Conservation (phyloP, 2,888 invertebrate genomes). For the Brachylomia viminalis region DNA sequence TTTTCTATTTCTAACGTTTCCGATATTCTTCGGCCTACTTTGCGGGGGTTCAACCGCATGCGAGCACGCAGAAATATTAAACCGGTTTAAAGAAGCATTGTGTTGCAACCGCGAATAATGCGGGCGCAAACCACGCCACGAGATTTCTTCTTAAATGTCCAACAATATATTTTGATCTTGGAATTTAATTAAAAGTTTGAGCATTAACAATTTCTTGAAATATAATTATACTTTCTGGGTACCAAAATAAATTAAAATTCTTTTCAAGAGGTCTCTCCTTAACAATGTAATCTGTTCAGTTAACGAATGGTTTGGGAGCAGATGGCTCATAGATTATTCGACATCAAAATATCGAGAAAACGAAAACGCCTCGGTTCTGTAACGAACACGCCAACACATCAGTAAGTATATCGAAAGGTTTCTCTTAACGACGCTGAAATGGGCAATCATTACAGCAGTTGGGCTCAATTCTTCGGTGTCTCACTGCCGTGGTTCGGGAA, state of each 20-base stretch:
- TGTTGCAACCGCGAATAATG: conserved; percentile 41
- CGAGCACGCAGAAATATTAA: conserved; percentile 10
- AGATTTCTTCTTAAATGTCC: conserved; percentile 22
- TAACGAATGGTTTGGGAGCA: conserved; percentile 32
- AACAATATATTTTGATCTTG: conserved; percentile 42
- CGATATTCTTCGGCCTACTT: not conserved
- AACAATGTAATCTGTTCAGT: conserved; percentile 34
- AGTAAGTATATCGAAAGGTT: conserved; percentile 47
- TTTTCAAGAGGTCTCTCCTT: conserved; percentile 18
- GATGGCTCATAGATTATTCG: conserved; percentile 33
- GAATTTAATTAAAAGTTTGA: conserved; percentile 54
- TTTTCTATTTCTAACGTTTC: not conserved
- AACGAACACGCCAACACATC: conserved; percentile 35
- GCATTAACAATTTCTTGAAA: conserved; percentile 46
- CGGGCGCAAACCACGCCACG: conserved; percentile 10
- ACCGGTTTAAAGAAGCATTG: conserved; percentile 9
- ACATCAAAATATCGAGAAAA: conserved; percentile 31
- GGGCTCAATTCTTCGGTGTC: conserved; percentile 72
- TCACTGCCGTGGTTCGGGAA: conserved; percentile 66
- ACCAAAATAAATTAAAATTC: conserved; percentile 38
- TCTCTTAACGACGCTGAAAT: conserved; percentile 70
- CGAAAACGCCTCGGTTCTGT: conserved; percentile 16
- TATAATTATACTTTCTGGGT: conserved; percentile 22
- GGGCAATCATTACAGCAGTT: conserved; percentile 71
- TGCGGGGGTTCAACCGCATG: not conserved